phyloP scores from a whole-genome alignment of 2,888 invertebrate species.

The Eupithecia subumbrata region DNA sequence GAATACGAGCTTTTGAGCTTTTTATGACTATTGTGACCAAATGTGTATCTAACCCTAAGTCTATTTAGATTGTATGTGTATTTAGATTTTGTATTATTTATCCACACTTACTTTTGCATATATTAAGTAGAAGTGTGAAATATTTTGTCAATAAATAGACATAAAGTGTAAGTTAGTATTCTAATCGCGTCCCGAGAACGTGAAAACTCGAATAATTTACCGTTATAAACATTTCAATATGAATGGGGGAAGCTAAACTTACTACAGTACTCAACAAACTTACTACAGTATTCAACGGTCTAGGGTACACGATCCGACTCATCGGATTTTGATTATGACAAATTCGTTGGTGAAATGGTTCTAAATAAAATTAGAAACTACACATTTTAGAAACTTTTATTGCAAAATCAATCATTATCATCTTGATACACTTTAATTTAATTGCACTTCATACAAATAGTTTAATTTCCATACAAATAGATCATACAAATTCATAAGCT shows the following conservation, averaged over 20 bases:
- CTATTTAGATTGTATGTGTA: neutral
- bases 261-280: slow-evolving; percentile 41
- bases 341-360: neutral
- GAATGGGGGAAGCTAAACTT: slow-evolving; percentile 43
- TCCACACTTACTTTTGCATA: neutral
- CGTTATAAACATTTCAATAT: slow-evolving; percentile 46
- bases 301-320: slow-evolving; percentile 1
- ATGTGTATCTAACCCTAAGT: neutral
- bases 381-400: neutral
- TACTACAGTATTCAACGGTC: slow-evolving; percentile 37
- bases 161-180: slow-evolving; percentile 19
- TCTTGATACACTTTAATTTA: neutral
- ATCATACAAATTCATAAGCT: neutral
- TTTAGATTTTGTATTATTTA: neutral
- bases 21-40: neutral
- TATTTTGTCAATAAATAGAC: slow-evolving; percentile 16
- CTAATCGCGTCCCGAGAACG: slow-evolving; percentile 26
- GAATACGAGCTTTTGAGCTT: no score
- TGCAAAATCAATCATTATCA: neutral
- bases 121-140: neutral
- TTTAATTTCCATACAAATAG: neutral
- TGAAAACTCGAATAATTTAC: slow-evolving; percentile 42
- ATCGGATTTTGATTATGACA: slow-evolving; percentile 5
- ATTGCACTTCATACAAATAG: neutral
- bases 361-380: neutral